Evolutionary conservation across 2,113 vertebrate species (phyloP).

Genomic region (Oryzias javanicus): DNA sequence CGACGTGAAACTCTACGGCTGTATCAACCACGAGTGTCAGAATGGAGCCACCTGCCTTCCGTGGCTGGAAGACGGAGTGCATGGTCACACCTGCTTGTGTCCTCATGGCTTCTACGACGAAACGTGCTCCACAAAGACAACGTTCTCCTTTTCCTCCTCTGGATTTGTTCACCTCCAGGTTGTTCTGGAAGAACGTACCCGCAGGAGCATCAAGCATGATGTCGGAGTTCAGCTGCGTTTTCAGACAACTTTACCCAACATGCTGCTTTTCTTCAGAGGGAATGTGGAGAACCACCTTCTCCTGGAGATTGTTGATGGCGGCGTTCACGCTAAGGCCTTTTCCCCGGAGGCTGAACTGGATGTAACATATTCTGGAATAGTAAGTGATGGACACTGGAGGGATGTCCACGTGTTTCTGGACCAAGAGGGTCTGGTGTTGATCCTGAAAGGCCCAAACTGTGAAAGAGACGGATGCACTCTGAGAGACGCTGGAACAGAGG

Average conservation of each 20-base stretch:
- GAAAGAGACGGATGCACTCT: constrained; percentile 67
- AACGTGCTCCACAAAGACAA: constrained; percentile 85
- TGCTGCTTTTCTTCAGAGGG: constrained; percentile 79
- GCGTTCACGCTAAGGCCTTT: constrained; percentile 68
- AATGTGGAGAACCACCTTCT: constrained; percentile 67
- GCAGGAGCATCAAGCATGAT: constrained; percentile 41
- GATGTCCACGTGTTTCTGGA: constrained; percentile 62
- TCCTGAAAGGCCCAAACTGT: constrained; percentile 74
- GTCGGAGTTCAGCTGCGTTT: constrained; percentile 78
- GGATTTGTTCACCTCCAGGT: constrained; percentile 76
- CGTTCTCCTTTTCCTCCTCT: constrained; percentile 84
- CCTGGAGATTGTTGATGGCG: constrained; percentile 78
- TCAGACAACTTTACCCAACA: constrained; percentile 83
- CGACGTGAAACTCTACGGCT: constrained; percentile 81
- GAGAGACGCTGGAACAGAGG: constrained; percentile 31
- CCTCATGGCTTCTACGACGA: constrained; percentile 84
- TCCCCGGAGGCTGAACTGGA: constrained; percentile 56
- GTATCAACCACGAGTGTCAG: constrained; percentile 82
- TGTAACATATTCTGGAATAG: constrained; percentile 46
- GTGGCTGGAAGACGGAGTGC: constrained; percentile 72
- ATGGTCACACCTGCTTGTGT: constrained; percentile 83
- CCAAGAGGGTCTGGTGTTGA: constrained; percentile 69
- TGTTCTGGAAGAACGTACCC: constrained; percentile 40
- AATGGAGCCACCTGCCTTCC: constrained; percentile 85
- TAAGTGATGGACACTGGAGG: constrained; percentile 86